Evolutionary conservation across 2,888 invertebrate species (phyloP), one percentile per base, ranked within the genome.

Genomic region (Mesodorylaimus sp.): DNA sequence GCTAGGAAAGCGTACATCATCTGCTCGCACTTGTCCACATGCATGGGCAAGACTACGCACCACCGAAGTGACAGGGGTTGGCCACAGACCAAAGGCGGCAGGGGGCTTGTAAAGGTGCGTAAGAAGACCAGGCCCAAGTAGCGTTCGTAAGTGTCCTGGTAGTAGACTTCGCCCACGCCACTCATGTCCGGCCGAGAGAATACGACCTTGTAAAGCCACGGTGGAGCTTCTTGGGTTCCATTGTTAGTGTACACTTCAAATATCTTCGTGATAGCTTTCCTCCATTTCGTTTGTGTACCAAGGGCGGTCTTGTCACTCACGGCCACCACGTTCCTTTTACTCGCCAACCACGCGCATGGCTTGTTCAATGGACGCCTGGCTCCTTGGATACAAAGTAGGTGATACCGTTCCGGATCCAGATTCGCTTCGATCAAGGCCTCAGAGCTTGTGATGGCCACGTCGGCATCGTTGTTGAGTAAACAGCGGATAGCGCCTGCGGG

Each of bases 401-500:
- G 26, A 26, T 43, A 43, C 5, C 26, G 5, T 5, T 43, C 21
- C 10, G 44, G 44, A 26, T 26, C 27, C 26, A 43, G 21, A 24
- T 43, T 43, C 19, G 7, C 7, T 10, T 26, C 27, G 7, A 10
- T 26, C 27, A 83, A 81, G 59, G 74, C 83, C 59, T 81, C 80
- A 53, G 81, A 79, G 66, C 83, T 84, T 16, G 82, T 83, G 72
- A 83, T 85, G 13, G 86, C 87, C 2, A 88, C 78, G 59, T 87
- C 79, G 0, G 86, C 87, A 1, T 78, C 78, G 56, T 82, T 80
- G 58, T 80, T 78, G 1, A 79, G 79, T 52, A 88, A 69, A 66
- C 88, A 88, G 26, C 79, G 73, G 43, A 87, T 71, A 0, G 86
- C 83, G 0, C 88, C 88, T 54, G 82, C 81, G 64, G 86, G 85